Conservation (phyloP, 1,140 invertebrate species). For the Ceratina japonica region DNA sequence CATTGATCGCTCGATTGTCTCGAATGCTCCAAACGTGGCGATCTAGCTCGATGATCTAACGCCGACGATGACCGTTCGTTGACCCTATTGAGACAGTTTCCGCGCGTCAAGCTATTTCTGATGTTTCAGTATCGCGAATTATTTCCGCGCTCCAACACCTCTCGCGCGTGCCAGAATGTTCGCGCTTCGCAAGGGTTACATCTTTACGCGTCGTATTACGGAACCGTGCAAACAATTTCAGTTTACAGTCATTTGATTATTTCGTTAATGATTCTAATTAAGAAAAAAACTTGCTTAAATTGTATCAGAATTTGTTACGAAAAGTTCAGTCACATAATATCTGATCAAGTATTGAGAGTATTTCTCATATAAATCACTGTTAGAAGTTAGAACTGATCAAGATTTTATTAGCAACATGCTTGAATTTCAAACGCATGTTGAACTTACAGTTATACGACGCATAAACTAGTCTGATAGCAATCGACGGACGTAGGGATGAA, state of each 20-base stretch:
- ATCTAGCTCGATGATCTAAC: conserved; percentile 44
- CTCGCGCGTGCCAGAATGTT: not conserved
- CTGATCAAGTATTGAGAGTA: too few relatives aligned
- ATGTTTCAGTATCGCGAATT: conserved; percentile 5
- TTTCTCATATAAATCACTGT: too few relatives aligned
- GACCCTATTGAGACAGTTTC: conserved; percentile 31
- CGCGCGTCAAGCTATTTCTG: conserved; percentile 5
- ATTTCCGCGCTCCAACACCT: not conserved
- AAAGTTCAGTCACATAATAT: too few relatives aligned
- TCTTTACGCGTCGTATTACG: too few relatives aligned
- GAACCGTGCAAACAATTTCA: too few relatives aligned
- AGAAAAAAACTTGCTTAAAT: not conserved
- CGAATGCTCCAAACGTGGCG: conserved; percentile 34
- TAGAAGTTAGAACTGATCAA: conserved; percentile 5
- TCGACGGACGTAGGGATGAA: conserved; percentile 4
- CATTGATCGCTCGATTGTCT: conserved; percentile 51
- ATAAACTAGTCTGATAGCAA: conserved; percentile 19
- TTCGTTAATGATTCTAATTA: not conserved
- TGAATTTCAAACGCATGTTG: conserved; percentile 37
- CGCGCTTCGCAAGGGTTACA: too few relatives aligned
- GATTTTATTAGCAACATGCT: conserved; percentile 31
- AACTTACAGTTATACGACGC: conserved; percentile 44
- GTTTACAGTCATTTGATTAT: too few relatives aligned
- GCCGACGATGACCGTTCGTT: conserved; percentile 40
- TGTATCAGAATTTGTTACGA: too few relatives aligned